Evolutionary conservation across 2,888 invertebrate genomes (phyloP).

Genomic region (Petrolisthes manimaculis): DNA sequence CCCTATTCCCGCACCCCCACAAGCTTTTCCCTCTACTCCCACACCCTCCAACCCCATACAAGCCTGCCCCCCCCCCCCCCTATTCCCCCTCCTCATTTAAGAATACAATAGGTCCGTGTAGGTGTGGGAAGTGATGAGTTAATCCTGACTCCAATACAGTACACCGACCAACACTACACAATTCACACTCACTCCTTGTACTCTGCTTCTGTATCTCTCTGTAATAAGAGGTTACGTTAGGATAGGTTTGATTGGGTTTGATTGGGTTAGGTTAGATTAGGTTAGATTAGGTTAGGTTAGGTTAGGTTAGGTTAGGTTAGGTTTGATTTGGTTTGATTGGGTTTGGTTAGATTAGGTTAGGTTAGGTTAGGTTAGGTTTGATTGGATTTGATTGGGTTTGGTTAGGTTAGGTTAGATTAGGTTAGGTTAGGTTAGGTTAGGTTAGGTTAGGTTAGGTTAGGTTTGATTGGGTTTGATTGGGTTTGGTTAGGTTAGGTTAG

Average conservation of each 20-base stretch:
- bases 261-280: not conserved
- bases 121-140: constrained; percentile 4
- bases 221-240: not conserved
- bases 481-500: too few species aligned
- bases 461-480: too few species aligned
- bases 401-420: too few species aligned
- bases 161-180: constrained; percentile 31
- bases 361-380: not conserved
- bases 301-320: not conserved
- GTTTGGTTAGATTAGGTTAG: not conserved
- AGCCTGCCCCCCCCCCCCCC: not conserved
- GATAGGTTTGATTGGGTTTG: not conserved
- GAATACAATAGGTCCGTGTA: not conserved
- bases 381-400: too few species aligned
- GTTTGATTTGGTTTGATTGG: too few species aligned
- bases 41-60: not conserved
- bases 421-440: too few species aligned
- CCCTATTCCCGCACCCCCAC: too few species aligned
- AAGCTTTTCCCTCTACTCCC: too few species aligned
- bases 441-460: too few species aligned
- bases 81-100: not conserved
- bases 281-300: not conserved
- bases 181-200: not conserved
- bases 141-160: constrained; percentile 35
- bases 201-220: constrained; percentile 40